Evolutionary conservation across 1,140 invertebrate species (phyloP).

Genomic region (Procambarus virginalis): DNA sequence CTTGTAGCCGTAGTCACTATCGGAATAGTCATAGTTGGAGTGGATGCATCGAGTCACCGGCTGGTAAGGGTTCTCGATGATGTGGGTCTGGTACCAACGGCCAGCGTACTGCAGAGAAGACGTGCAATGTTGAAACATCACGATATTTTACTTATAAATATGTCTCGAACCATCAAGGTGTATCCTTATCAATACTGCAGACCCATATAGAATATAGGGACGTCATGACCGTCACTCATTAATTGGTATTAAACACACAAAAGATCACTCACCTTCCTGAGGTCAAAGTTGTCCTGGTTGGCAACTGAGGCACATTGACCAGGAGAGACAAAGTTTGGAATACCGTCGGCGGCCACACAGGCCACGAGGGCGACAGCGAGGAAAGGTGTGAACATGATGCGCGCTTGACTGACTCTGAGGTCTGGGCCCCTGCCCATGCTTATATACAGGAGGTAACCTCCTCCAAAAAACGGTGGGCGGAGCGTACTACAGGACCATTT

Average conservation of each 20-base stretch:
- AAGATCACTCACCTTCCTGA: not conserved
- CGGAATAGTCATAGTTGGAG: conserved; percentile 7
- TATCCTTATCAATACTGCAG: too few species aligned
- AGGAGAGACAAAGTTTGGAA: conserved; percentile 5
- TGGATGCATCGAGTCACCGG: not conserved
- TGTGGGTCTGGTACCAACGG: not conserved
- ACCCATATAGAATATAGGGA: too few species aligned
- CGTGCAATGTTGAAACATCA: not conserved
- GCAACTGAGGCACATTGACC: conserved; percentile 17
- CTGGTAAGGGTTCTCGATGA: conserved; percentile 14
- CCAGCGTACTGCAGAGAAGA: conserved; percentile 12
- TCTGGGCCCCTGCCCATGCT: not conserved
- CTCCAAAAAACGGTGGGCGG: not conserved
- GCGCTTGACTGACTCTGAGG: not conserved
- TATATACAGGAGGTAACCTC: not conserved
- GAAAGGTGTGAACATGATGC: not conserved
- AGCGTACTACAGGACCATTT: too few species aligned
- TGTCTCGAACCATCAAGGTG: too few species aligned
- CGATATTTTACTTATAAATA: too few species aligned
- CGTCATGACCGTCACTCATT: not conserved
- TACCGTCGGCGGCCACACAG: conserved; percentile 1
- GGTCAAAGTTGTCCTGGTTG: not conserved
- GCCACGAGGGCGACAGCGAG: not conserved
- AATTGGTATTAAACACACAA: too few species aligned
- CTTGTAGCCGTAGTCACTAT: not conserved